A percentile compares a stretch with the other conserved stretches of the same genome.
These are phyloP conservation scores for Orbicella faveolata DNA, from an alignment of 64 coral and sea anemone genomes.

Conservation along the genomic window DNA sequence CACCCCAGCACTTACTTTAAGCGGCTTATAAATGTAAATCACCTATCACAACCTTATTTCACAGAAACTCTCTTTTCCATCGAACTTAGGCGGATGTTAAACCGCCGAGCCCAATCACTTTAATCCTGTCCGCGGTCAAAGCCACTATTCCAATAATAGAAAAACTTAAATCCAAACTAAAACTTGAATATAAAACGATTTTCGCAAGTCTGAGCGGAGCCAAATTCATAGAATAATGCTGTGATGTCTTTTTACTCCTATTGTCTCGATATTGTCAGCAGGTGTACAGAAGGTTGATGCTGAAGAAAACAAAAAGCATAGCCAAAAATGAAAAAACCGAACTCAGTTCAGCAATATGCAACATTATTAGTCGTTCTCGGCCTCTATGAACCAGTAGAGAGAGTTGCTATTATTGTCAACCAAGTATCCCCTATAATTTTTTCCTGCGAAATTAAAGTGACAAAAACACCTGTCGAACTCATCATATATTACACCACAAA, in stretches of 20 bases:
- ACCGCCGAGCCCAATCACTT: neutral
- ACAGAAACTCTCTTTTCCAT: neutral
- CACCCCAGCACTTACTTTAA: neutral
- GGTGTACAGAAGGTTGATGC: too few species aligned
- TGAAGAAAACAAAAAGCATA: too few species aligned
- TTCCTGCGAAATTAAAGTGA: too few species aligned
- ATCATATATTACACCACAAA: too few species aligned
- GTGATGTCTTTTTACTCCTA: neutral
- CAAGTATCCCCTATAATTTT: too few species aligned
- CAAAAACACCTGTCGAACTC: too few species aligned
- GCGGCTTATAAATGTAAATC: conserved; percentile 5
- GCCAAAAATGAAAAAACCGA: too few species aligned
- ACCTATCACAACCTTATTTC: neutral
- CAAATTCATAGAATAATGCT: neutral
- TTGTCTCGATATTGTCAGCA: too few species aligned
- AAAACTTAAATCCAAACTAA: neutral
- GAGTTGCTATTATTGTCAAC: too few species aligned
- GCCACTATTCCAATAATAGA: neutral
- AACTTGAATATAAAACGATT: neutral
- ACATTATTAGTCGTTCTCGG: too few species aligned
- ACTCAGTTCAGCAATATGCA: too few species aligned
- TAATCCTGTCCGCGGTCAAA: neutral
- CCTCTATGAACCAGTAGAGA: too few species aligned
- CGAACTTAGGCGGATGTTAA: neutral
- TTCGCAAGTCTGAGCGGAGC: neutral